Evolutionary conservation across 2,888 invertebrate genomes (phyloP), one percentile per base, ranked within the genome.

Genomic region (Dioctria linearis): DNA sequence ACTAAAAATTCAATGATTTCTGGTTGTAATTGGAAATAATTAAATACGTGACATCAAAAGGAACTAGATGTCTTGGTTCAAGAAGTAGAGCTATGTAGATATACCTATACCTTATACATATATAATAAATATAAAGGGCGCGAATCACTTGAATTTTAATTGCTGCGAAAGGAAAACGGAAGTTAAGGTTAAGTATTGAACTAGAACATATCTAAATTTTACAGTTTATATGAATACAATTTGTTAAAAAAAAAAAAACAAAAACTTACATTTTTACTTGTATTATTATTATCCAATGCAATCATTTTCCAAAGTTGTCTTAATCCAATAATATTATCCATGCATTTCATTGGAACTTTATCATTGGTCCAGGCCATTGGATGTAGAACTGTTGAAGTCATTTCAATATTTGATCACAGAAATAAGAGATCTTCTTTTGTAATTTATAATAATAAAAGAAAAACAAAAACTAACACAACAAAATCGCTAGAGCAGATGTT

Each of bases 321-420:
- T 76, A 89, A 85, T 79, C 89, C 88, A 84, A 88, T 88, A 25
- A 25, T 25, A 84, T 87, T 88, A 83, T 88, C 88, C 83, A 87
- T 80, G 84, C 88, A 88, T 75, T 88, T 86, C 83, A 88, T 86
- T 83, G 87, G 87, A 83, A 88, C 83, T 86, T 88, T 88, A 81
- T 88, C 88, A 80, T 87, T 87, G 79, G 88, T 87, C 88, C 88
- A 88, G 83, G 88, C 87, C 88, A 89, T 88, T 81, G 85, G 86
- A 84, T 88, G 88, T 75, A 88, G 84, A 83, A 88, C 84, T 84
- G 88, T 87, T 85, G 89, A 88, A 88, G 88, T 88, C 88, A 89
- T 89, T 86, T 85, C 86, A 85, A 83, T 83, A 84, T 84, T 25
- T 25, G 83, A 78, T 80, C 84, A 84, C 83, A 79, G 81, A 78